Conservation (phyloP, 2,888 invertebrate genomes). For the Diplazon laetatorius region DNA sequence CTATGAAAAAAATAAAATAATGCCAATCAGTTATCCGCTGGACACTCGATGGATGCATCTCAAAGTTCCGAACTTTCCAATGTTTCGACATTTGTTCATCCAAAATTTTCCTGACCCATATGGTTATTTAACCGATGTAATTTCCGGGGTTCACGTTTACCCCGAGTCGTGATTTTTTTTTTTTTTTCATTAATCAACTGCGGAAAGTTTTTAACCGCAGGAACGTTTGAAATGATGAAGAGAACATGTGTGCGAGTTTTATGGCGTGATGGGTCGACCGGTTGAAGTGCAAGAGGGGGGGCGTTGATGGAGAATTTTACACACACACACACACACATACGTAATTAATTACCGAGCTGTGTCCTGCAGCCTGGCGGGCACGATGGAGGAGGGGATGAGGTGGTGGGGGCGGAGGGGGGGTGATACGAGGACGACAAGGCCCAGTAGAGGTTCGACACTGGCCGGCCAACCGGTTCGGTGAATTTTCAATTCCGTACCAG, state of each 20-base stretch:
- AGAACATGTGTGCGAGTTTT: background rate
- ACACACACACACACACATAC: no score
- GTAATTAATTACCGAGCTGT: slow-evolving; percentile 28
- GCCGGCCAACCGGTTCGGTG: slow-evolving; percentile 14
- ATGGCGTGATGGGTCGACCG: background rate
- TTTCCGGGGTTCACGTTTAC: slow-evolving; percentile 4
- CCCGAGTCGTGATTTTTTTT: background rate
- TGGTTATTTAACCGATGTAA: slow-evolving; percentile 15
- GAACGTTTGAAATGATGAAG: background rate
- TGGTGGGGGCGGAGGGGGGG: no score
- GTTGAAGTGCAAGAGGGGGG: background rate
- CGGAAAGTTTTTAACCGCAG: background rate
- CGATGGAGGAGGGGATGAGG: no score
- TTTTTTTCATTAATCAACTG: slow-evolving; percentile 24
- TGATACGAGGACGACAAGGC: slow-evolving; percentile 24
- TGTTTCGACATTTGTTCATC: no score
- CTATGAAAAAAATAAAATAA: no score
- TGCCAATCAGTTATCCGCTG: no score
- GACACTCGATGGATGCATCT: no score
- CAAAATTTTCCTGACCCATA: no score
- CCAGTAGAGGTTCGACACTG: background rate
- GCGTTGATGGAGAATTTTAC: slow-evolving; percentile 6
- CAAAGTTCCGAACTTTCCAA: no score
- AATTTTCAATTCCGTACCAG: slow-evolving; percentile 51
- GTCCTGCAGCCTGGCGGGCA: background rate